phyloP scores from a whole-genome alignment of 1,140 invertebrate species.

The Scaptomyza pallida region DNA sequence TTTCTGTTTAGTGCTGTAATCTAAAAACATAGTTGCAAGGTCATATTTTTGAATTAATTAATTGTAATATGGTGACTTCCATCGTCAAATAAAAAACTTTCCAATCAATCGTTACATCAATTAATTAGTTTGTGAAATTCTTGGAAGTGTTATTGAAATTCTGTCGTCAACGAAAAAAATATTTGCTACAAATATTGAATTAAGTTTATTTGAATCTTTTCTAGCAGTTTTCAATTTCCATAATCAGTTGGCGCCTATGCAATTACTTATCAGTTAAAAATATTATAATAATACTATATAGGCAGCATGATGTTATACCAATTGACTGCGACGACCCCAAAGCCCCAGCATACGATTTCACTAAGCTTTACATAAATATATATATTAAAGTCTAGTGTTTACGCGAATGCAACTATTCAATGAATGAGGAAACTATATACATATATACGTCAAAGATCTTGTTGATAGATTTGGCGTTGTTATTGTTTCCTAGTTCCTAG shows the following conservation, averaged over 20 bases:
- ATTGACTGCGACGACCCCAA: slow-evolving; percentile 49
- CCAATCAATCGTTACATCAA: neutral
- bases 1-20: neutral
- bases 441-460: slow-evolving; percentile 3
- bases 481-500: slow-evolving; percentile 3
- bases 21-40: neutral
- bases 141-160: slow-evolving; percentile 32
- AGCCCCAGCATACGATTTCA: slow-evolving; percentile 9
- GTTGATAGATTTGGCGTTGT: neutral
- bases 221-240: slow-evolving; percentile 13
- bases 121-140: slow-evolving; percentile 12
- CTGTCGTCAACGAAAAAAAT: too few species aligned
- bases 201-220: slow-evolving; percentile 37
- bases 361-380: neutral
- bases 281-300: neutral
- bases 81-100: neutral
- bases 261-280: slow-evolving; percentile 55
- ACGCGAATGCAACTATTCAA: neutral
- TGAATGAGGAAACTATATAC: slow-evolving; percentile 32
- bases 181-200: too few species aligned
- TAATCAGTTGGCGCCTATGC: slow-evolving; percentile 59
- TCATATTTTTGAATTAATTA: neutral
- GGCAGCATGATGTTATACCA: slow-evolving; percentile 58
- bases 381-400: neutral
- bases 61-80: neutral